These are phyloP conservation scores for Columba guinea DNA, from an alignment of 2,797 vertebrate genomes.

Conservation along the genomic window DNA sequence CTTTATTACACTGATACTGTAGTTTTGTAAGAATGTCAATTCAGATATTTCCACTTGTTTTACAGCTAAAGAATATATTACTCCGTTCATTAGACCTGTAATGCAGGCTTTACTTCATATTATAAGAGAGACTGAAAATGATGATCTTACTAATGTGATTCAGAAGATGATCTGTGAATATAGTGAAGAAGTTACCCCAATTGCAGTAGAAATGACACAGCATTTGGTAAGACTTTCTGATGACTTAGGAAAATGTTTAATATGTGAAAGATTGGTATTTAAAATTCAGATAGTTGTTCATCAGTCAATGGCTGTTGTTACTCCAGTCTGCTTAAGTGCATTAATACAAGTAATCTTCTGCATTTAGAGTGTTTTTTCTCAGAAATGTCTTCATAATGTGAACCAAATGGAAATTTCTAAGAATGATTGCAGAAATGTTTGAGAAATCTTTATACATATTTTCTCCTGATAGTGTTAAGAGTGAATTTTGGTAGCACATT, in stretches of 20 bases:
- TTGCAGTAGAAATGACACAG: slow-evolving; percentile 99
- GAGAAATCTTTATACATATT: background rate
- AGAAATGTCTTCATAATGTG: background rate
- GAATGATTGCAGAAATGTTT: background rate
- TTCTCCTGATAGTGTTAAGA: background rate
- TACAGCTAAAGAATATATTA: slow-evolving; percentile 98
- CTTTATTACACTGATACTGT: background rate
- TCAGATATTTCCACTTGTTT: background rate
- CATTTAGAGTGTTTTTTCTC: background rate
- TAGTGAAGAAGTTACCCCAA: slow-evolving; percentile 98
- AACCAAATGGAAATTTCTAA: background rate
- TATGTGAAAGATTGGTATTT: background rate
- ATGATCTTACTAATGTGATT: slow-evolving; percentile 98
- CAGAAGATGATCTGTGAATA: slow-evolving; percentile 99
- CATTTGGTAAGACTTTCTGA: slow-evolving; percentile 87
- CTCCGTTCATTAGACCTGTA: slow-evolving; percentile 95
- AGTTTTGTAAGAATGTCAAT: background rate
- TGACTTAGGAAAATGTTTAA: background rate
- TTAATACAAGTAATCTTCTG: background rate
- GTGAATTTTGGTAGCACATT: background rate
- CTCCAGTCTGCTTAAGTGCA: background rate
- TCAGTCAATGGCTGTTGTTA: background rate
- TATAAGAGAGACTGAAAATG: slow-evolving; percentile 98
- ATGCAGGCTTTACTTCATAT: slow-evolving; percentile 99
- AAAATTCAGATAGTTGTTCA: background rate